Conservation (phyloP, 2,113 vertebrate species). For the Dunckerocampus dactyliophorus region DNA sequence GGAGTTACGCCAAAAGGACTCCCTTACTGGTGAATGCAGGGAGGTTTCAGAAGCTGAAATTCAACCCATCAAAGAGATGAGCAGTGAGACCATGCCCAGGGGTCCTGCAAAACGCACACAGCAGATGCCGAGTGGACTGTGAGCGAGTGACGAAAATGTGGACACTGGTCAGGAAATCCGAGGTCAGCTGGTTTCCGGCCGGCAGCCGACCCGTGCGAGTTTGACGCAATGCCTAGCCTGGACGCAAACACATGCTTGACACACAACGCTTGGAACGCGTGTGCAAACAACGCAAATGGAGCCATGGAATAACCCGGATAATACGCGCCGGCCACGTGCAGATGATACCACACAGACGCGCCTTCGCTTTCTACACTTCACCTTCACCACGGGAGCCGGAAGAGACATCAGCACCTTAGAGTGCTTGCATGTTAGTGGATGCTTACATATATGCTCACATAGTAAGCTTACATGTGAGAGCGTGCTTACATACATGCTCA, state of each 20-base stretch:
- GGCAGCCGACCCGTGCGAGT: slow-evolving; percentile 33
- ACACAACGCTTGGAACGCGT: slow-evolving; percentile 7
- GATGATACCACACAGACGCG: slow-evolving; percentile 15
- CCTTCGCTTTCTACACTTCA: slow-evolving; percentile 25
- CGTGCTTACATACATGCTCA: too few relatives aligned
- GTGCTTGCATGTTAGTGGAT: too few relatives aligned
- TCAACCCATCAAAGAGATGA: too few relatives aligned
- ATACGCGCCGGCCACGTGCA: slow-evolving; percentile 4
- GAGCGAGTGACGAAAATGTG: slow-evolving; percentile 21
- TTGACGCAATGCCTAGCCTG: slow-evolving; percentile 29
- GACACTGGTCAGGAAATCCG: slow-evolving; percentile 36
- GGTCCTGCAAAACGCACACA: slow-evolving; percentile 26
- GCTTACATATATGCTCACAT: too few relatives aligned
- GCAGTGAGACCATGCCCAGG: slow-evolving; percentile 11
- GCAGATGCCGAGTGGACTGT: slow-evolving; percentile 12
- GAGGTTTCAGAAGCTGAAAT: too few relatives aligned
- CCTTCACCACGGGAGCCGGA: too few relatives aligned
- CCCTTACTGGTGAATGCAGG: neutral
- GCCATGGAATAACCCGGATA: neutral
- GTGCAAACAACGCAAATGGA: neutral
- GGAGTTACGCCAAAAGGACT: neutral
- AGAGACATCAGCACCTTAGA: too few relatives aligned
- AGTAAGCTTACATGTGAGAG: too few relatives aligned
- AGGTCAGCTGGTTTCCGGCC: slow-evolving; percentile 65
- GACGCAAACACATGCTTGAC: slow-evolving; percentile 2